These are phyloP conservation scores for Pelobates fuscus DNA, from an alignment of 2,113 vertebrate genomes.

Conservation along the genomic window DNA sequence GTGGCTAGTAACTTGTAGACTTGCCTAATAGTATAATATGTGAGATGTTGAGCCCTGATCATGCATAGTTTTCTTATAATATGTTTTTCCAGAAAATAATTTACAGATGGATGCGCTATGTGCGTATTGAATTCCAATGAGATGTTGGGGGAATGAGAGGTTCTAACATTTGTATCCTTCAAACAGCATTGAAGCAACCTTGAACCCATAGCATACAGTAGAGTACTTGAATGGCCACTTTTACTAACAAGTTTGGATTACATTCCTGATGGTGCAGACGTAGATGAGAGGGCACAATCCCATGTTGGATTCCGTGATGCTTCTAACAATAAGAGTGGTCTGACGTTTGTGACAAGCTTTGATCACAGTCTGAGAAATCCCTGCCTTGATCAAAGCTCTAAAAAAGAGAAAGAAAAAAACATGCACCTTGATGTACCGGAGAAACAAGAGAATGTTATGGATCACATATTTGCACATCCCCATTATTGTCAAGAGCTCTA, in stretches of 20 bases:
- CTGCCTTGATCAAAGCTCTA: background rate
- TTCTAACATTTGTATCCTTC: background rate
- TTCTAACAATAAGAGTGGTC: background rate
- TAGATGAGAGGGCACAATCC: background rate
- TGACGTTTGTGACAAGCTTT: background rate
- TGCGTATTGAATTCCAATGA: background rate
- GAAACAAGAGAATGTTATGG: background rate
- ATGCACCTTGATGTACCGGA: no score
- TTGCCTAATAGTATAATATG: no score
- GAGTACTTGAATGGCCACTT: background rate
- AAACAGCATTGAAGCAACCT: background rate
- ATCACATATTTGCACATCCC: background rate
- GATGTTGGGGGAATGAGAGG: background rate
- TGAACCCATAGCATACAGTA: background rate
- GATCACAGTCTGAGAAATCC: background rate
- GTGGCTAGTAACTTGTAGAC: no score
- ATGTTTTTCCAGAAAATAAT: background rate
- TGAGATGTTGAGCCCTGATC: no score
- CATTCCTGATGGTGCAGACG: background rate
- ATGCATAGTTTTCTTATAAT: background rate
- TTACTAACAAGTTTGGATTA: background rate
- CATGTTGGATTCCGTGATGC: background rate
- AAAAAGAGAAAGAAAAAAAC: background rate
- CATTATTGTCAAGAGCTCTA: background rate
- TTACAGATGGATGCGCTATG: background rate